A percentile compares a stretch with the other conserved stretches of the same genome.
These are phyloP conservation scores for Theropithecus gelada DNA, from an alignment of 2,113 vertebrate genomes.

Conservation along the genomic window DNA sequence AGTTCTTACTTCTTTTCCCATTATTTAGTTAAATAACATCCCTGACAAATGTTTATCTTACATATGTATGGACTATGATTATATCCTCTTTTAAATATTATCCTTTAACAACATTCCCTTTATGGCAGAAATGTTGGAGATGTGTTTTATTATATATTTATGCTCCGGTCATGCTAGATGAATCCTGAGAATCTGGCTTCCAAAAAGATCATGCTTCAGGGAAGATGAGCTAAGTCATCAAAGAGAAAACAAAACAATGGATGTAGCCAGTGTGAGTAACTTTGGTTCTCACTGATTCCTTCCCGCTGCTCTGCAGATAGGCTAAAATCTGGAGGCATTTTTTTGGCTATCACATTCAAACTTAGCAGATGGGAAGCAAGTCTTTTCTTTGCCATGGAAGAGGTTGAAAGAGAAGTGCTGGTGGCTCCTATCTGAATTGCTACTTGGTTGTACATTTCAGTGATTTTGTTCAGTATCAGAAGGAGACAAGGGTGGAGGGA, in stretches of 20 bases:
- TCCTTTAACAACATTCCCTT: not conserved
- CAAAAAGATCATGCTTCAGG: not conserved
- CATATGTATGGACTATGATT: not conserved
- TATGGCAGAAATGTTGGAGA: not conserved
- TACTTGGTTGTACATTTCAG: not conserved
- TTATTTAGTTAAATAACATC: not conserved
- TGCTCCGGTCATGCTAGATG: not conserved
- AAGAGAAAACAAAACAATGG: not conserved
- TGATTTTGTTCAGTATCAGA: not conserved
- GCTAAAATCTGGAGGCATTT: not conserved
- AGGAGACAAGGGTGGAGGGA: not conserved
- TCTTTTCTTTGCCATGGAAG: not conserved
- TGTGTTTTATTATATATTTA: not conserved
- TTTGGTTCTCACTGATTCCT: not conserved
- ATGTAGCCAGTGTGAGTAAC: not conserved
- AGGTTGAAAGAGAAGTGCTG: not conserved
- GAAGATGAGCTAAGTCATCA: not conserved
- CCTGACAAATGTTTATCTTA: not conserved
- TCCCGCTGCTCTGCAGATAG: not conserved
- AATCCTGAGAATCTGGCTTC: not conserved
- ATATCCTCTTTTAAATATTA: not conserved
- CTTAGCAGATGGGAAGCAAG: not conserved
- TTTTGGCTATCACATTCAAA: not conserved
- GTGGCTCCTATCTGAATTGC: not conserved
- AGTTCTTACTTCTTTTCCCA: not conserved